These are phyloP conservation scores for Garrulus glandarius DNA, from an alignment of 2,797 vertebrate species.

Conservation along the genomic window DNA sequence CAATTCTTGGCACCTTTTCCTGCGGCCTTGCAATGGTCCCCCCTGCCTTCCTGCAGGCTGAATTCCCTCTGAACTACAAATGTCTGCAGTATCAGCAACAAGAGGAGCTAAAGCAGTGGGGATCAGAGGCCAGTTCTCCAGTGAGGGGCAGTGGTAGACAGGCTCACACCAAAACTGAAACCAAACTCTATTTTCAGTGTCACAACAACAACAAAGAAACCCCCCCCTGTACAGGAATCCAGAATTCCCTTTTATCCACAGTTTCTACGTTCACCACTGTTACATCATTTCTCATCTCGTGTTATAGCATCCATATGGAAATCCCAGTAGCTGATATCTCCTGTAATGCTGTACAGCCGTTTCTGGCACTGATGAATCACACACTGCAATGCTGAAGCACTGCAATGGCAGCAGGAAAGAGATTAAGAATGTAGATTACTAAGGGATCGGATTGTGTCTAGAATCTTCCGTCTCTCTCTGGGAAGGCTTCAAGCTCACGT, in stretches of 20 bases:
- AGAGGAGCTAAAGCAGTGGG: not conserved
- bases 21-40: not conserved
- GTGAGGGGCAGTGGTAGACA: not conserved
- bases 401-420: not conserved
- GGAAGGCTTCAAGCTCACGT: not conserved
- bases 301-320: not conserved
- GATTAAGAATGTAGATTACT: not conserved
- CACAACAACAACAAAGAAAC: not conserved
- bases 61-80: not conserved
- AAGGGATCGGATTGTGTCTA: not conserved
- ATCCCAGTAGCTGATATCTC: not conserved
- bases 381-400: not conserved
- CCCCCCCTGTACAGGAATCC: accelerated
- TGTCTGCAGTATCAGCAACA: not conserved
- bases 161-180: not conserved
- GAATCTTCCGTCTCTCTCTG: not conserved
- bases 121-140: not conserved
- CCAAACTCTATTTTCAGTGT: not conserved
- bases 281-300: accelerated
- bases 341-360: not conserved
- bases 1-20: not conserved
- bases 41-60: not conserved
- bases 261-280: not conserved
- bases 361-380: not conserved
- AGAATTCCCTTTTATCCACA: not conserved